phyloP scores from a whole-genome alignment of 2,797 vertebrate species.

The Acanthis flammea region DNA sequence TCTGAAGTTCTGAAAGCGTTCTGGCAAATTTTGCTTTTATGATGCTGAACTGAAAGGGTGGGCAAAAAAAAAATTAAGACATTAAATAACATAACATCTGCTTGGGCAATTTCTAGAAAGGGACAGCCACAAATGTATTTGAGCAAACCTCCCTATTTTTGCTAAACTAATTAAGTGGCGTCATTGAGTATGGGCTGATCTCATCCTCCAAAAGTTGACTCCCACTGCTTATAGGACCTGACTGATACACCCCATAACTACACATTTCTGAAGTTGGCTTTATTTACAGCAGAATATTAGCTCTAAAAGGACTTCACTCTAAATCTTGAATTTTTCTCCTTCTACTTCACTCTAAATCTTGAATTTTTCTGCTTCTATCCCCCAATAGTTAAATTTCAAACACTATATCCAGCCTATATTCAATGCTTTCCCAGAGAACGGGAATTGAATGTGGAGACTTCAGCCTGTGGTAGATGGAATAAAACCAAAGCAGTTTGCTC shows the following conservation, averaged over 20 bases:
- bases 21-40: neutral
- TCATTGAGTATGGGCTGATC: neutral
- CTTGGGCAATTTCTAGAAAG: neutral
- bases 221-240: neutral
- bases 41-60: neutral
- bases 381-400: neutral
- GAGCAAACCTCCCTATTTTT: neutral
- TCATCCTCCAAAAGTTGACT: neutral
- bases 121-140: neutral
- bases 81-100: rapidly evolving
- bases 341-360: neutral
- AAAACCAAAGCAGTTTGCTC: neutral
- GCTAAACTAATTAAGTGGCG: neutral
- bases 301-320: neutral
- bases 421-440: neutral
- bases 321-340: neutral
- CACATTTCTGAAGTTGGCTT: neutral
- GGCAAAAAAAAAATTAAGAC: neutral
- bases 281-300: neutral
- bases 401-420: neutral
- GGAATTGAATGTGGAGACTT: neutral
- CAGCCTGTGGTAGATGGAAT: rapidly evolving
- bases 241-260: too few relatives aligned
- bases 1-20: neutral
- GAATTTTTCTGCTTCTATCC: neutral